A percentile compares a stretch with the other conserved stretches of the same genome.
Conservation (phyloP, 2,797 vertebrate species). For the Sorex maritimensis region DNA sequence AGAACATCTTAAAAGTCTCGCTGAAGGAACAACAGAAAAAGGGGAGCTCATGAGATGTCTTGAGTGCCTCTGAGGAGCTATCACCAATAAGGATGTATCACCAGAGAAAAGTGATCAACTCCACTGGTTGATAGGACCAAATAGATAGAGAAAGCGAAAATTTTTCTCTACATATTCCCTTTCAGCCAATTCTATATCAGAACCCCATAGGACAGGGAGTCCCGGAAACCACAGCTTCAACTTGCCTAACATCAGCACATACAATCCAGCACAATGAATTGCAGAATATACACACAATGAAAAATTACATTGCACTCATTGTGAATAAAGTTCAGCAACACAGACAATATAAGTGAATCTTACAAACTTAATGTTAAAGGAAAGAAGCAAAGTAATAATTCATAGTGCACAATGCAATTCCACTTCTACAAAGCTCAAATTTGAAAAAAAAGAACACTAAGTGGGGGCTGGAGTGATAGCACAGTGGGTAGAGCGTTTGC, state of each 20-base stretch:
- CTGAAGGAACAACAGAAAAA: neutral
- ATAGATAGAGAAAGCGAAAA: too few species aligned
- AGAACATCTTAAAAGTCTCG: neutral
- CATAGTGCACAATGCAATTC: neutral
- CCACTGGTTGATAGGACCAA: neutral
- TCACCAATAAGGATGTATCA: neutral
- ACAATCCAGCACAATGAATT: neutral
- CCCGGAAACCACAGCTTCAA: neutral
- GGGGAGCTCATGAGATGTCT: neutral
- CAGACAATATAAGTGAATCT: neutral
- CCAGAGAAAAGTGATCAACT: neutral
- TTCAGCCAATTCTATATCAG: slow-evolving; percentile 24
- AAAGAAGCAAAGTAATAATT: slow-evolving; percentile 41
- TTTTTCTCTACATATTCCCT: neutral
- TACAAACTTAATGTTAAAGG: neutral
- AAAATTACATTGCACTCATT: neutral
- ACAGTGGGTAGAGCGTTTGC: too few species aligned
- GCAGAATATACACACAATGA: neutral
- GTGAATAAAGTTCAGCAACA: neutral
- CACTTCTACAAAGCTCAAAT: slow-evolving; percentile 45
- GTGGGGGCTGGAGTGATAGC: too few species aligned
- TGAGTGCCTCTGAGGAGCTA: neutral
- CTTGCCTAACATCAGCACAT: neutral
- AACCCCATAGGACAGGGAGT: slow-evolving; percentile 26
- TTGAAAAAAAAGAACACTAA: too few species aligned